A percentile compares a stretch with the other conserved stretches of the same genome.
Evolutionary conservation across 1,140 invertebrate genomes (phyloP).

Genomic region (Macrostomum lignano): DNA sequence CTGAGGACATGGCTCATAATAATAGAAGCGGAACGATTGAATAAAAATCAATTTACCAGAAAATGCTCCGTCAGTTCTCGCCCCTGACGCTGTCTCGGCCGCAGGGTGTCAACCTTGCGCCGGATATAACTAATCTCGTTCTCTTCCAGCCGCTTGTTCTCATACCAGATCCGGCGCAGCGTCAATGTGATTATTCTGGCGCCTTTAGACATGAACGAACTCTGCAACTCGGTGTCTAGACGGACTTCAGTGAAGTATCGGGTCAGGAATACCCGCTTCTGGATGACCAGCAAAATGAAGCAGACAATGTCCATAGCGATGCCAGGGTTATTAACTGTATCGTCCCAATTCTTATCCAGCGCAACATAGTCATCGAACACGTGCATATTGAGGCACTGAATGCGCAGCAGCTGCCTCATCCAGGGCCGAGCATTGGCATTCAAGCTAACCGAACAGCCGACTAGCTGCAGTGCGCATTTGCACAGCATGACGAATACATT

Average conservation of each 20-base stretch:
- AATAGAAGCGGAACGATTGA: too few species aligned
- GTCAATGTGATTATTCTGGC: slow-evolving; percentile 75
- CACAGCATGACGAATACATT: slow-evolving; percentile 58
- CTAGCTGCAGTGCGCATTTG: slow-evolving; percentile 46
- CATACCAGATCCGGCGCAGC: too few species aligned
- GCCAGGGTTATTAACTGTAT: too few species aligned
- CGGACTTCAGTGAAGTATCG: slow-evolving; percentile 85
- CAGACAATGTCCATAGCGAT: slow-evolving; percentile 83
- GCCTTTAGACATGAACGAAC: slow-evolving; percentile 57
- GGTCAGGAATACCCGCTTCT: slow-evolving; percentile 61
- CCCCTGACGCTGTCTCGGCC: too few species aligned
- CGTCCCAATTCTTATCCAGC: too few species aligned
- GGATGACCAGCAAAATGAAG: slow-evolving; percentile 63
- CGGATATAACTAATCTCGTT: too few species aligned
- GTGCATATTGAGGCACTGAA: slow-evolving; percentile 38
- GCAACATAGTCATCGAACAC: neutral
- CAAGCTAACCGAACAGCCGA: slow-evolving; percentile 53
- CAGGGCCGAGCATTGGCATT: slow-evolving; percentile 47
- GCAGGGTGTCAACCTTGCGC: too few species aligned
- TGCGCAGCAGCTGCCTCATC: slow-evolving; percentile 60
- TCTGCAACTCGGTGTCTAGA: slow-evolving; percentile 67
- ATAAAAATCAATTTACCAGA: too few species aligned
- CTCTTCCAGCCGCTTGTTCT: too few species aligned
- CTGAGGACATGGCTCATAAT: too few species aligned
- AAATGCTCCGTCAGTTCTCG: too few species aligned